Evolutionary conservation across 2,888 invertebrate genomes (phyloP), one percentile per base, ranked within the genome.

Genomic region (Salticus scenicus): DNA sequence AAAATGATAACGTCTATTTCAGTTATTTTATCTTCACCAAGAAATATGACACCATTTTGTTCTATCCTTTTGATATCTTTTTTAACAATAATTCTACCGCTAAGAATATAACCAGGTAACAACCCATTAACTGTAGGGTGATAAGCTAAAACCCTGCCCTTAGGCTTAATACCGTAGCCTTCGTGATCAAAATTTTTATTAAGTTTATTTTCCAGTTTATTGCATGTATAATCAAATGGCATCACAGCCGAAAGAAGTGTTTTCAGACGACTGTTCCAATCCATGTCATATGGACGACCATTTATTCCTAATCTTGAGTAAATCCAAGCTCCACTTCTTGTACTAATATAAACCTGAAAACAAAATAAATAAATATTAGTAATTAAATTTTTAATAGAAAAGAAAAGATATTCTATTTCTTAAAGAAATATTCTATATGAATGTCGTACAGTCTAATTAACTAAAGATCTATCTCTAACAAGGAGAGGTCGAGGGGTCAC

Each of bases 21-120:
- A 2, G 71, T 73, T 7, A 71, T 81, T 20, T 90, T 90, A 28
- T 89, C 90, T 72, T 88, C 88, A 4, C 88, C 88, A 41, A 87
- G 69, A 20, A 89, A 88, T 72, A 91, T 42, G 2, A 88, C 70
- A 31, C 88, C 88, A 27, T 86, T 75, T 41, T 86, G 80, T 51
- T 72, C 77, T 41, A 88, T 90, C 10, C 88, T 51, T 8, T 80
- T 82, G 8, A 91, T 89, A 73, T 91, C 89, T 4, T 90, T 89
- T 83, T 90, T 90, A 4, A 91, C 89, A 57, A 88, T 83, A 0
- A 91, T 88, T 12, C 89, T 88, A 10, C 91, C 91, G n/a, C 90
- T 90, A 80, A 91, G 90, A 72, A 92, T 91, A 70, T 91, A 90
- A 79, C 90, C 90, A 2, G 92, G 92, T 17, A 92, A 89, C 73